Percentiles rank a stretch among this genome's conserved stretches.
Evolutionary conservation across 2,888 invertebrate species (phyloP).

Genomic region (Melanargia galathea): DNA sequence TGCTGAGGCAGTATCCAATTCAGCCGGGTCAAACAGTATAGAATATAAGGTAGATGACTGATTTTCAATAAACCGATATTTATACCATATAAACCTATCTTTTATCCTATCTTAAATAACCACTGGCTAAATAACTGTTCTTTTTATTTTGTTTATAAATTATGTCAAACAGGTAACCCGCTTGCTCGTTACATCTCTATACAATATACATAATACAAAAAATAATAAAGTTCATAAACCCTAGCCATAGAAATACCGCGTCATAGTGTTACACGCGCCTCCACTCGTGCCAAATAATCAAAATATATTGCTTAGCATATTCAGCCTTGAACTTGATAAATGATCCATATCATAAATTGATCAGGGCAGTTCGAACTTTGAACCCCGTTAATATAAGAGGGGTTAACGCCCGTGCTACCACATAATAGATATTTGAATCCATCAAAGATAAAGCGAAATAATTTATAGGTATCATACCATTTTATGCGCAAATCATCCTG

Average conservation of each 20-base stretch:
- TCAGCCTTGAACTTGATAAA: slow-evolving; percentile 19
- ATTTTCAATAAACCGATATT: no score
- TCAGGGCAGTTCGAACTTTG: slow-evolving; percentile 9
- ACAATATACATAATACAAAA: no score
- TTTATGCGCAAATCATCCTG: slow-evolving; percentile 4
- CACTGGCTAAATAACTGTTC: no score
- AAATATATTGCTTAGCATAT: slow-evolving; percentile 4
- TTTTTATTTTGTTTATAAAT: no score
- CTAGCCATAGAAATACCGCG: background rate
- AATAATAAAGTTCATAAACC: background rate
- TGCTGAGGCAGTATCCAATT: no score
- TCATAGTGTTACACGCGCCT: background rate
- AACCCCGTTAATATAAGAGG: slow-evolving; percentile 9
- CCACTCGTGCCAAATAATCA: slow-evolving; percentile 3
- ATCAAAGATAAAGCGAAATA: slow-evolving; percentile 5
- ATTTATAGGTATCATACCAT: background rate
- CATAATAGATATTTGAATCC: slow-evolving; percentile 5
- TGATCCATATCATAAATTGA: slow-evolving; percentile 7
- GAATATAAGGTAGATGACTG: no score
- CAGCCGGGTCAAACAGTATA: no score
- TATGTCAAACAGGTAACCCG: background rate
- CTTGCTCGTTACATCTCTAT: background rate
- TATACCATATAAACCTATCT: no score
- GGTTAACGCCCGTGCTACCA: background rate
- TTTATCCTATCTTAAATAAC: no score